Evolutionary conservation across 2,113 vertebrate species (phyloP), one percentile per base, ranked within the genome.

Genomic region (Pygoscelis antarcticus): DNA sequence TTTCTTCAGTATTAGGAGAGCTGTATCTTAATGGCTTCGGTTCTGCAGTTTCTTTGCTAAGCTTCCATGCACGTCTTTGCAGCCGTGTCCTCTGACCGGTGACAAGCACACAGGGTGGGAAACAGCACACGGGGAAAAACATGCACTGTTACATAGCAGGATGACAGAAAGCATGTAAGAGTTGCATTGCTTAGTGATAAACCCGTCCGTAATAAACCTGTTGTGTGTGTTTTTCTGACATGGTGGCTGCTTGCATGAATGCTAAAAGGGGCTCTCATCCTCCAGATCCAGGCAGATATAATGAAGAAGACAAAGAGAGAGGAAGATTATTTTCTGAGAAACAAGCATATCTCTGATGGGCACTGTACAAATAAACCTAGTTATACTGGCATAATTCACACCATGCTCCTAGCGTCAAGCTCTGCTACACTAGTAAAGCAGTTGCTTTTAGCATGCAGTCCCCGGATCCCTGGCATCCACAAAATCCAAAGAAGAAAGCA

Each of bases 231-330:
- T 72, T 93, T 79, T 57, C 90, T 90, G 51, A 57, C 6, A 16
- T 4, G 60, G 30, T 62, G 30, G 26, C 58, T 77, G 93, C 86
- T 92, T 66, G 91, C 52, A 12, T 83, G 92, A 82, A 16, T 84
- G 88, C 83, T 78, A 78, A 81, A 25, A 93, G 69, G 26, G 79
- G 19, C 55, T 79, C 58, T 93, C 75, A 84, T 87, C 82, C 85
- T 95, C 62, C 85, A 83, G 65, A 93, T 93, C 90, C 86, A 90
- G 66, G 78, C 75, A 83, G 92, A 32, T 8, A 79, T 27, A 62
- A 95, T 75, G 74, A 83, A 69, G 66, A 84, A 91, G 81, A 82
- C 85, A 91, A 95, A 91, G 81, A 93, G 66, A 95, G 91, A 87
- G 78, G 78, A 82, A 83, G 52, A 85, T 94, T 93, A 92, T 80